Evolutionary conservation across 2,888 invertebrate species (phyloP).

Genomic region (Platycheirus rosarum): DNA sequence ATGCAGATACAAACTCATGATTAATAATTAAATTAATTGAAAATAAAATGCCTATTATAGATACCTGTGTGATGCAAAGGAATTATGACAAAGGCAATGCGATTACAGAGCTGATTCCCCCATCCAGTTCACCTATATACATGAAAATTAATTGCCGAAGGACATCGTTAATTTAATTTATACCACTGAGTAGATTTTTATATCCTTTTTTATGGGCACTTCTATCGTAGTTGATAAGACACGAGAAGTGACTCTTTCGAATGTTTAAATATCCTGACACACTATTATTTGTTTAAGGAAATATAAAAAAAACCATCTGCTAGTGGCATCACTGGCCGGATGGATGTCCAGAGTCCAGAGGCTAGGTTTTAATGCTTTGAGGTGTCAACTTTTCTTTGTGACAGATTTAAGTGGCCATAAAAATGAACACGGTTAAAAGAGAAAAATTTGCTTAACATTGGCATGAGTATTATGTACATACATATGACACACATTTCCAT

Average conservation of each 20-base stretch:
- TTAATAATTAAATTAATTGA: constrained; percentile 34
- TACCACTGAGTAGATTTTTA: constrained; percentile 43
- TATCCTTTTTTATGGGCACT: constrained; percentile 48
- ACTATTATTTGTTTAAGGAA: constrained; percentile 27
- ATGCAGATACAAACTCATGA: not conserved
- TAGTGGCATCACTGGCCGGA: constrained; percentile 23
- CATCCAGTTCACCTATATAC: no score
- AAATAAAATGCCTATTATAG: constrained; percentile 13
- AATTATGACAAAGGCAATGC: constrained; percentile 17
- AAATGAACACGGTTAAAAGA: constrained; percentile 54
- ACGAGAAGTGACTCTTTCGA: constrained; percentile 2
- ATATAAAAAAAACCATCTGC: constrained; percentile 38
- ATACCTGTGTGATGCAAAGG: not conserved
- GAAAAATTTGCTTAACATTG: no score
- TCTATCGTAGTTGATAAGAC: constrained; percentile 1
- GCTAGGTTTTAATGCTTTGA: constrained; percentile 59
- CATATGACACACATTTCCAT: constrained; percentile 39
- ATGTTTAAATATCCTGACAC: constrained; percentile 43
- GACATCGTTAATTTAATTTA: constrained; percentile 48
- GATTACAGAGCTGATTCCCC: no score
- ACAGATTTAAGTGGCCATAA: constrained; percentile 64
- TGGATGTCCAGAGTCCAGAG: constrained; percentile 33
- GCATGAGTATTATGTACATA: constrained; percentile 21
- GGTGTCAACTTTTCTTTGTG: constrained; percentile 64
- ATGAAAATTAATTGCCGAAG: constrained; percentile 35